Base-by-base conservation (phyloP, 2,113 vertebrate genomes). In the Thymallus thymallus region DNA sequence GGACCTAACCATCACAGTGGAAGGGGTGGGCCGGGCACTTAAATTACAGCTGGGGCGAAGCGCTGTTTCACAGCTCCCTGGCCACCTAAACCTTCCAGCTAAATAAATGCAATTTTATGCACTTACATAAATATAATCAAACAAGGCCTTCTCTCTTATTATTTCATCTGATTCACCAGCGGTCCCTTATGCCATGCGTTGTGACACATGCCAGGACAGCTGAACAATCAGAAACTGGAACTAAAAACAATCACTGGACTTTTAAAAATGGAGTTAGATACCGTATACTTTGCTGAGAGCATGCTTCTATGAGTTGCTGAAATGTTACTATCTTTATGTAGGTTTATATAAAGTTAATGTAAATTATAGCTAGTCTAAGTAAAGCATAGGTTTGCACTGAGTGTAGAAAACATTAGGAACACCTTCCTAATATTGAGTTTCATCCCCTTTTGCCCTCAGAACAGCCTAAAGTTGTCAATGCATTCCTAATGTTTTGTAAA, bases 71-170 rank as follows among this genome's bases (percentile, higher is more conserved):
- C 80, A 69, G 83, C 79, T 86, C 89, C 88, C 87, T 87, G 71
- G 84, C 76, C 83, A 82, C 74, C 74, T 61, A 79, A 79, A 72
- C 77, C 81, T 84, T 89, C 86, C 87, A 91, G 80, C 80, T 69
- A 86, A 89, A 89, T 83, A 87, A 88, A 91, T 84, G 79, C 71
- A 32, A 79, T 92, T 92, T 91, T 91, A 92, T 90, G 80, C 76
- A 77, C 69, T 83, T 88, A 82, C 84, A 91, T 92, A 91, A 92
- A 92, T 92, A 85, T 77, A 88, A 91, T 91, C 84, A 91, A 88
- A 90, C 84, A 86, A 88, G 83, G 68, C 72, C 81, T 75, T 86
- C 85, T 58, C 75, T 80, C 84, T 89, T 87, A 88, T 88, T 83
- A 80, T 82, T 90, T 75, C 76, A 41, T 82, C 73, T 72, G 77